Evolutionary conservation across 92 coral and sea anemone genomes (phyloP).

Genomic region (Meandrina meandrites): DNA sequence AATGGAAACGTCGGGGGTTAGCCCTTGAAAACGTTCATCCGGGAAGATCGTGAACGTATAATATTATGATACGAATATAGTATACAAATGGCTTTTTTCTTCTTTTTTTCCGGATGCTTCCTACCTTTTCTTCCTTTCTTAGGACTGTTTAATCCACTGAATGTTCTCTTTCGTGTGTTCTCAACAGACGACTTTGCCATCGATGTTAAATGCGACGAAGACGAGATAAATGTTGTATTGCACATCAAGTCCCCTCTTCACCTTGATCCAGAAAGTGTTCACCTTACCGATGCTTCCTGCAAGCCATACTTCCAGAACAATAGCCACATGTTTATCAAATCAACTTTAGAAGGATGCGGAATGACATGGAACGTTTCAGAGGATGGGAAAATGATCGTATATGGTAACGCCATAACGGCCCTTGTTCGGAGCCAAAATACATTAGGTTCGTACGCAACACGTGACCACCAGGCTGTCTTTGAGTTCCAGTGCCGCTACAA

Average conservation of each 20-base stretch:
- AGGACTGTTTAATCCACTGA: neutral
- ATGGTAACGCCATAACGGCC: constrained; percentile 54
- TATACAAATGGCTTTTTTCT: neutral
- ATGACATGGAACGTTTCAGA: constrained; percentile 42
- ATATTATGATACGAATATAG: neutral
- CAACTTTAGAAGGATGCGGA: constrained; percentile 60
- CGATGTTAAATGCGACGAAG: constrained; percentile 24
- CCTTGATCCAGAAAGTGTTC: constrained; percentile 38
- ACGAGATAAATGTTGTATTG: constrained; percentile 23
- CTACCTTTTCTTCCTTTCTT: neutral
- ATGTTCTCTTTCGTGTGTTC: neutral
- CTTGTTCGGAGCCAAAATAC: constrained; percentile 3
- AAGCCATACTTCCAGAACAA: constrained; percentile 47
- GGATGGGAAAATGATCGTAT: constrained; percentile 56
- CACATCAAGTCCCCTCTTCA: neutral
- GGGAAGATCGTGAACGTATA: too few relatives aligned
- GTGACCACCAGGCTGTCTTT: constrained; percentile 70
- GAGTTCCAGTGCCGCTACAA: constrained; percentile 74
- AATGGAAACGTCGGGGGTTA: neutral
- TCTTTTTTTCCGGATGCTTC: neutral
- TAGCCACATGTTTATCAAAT: constrained; percentile 44
- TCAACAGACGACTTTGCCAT: constrained; percentile 14
- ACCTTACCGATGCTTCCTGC: constrained; percentile 54
- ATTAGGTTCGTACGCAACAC: constrained; percentile 51
- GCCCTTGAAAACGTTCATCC: neutral